Conservation (phyloP, 2,113 vertebrate genomes). For the Rhinolophus sinicus region DNA sequence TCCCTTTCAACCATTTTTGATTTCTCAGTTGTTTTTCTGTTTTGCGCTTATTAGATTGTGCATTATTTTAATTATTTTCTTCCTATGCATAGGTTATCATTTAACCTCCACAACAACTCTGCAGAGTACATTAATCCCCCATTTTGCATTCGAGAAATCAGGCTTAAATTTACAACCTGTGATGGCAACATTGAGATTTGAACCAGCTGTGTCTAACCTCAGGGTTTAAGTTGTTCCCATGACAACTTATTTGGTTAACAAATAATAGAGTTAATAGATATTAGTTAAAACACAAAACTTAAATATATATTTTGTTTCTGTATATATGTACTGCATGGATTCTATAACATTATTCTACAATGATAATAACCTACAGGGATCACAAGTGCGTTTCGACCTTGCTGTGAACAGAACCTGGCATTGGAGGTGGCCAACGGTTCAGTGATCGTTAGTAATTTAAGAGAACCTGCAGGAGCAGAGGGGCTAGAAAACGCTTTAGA, state of each 20-base stretch:
- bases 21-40: background rate
- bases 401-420: background rate
- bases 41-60: background rate
- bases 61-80: background rate
- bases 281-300: background rate
- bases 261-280: background rate
- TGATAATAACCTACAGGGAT: background rate
- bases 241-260: background rate
- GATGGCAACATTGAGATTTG: background rate
- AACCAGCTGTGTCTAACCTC: background rate
- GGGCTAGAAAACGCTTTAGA: background rate
- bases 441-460: background rate
- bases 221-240: background rate
- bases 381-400: background rate
- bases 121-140: background rate
- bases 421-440: background rate
- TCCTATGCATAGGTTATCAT: background rate
- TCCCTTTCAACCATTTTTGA: background rate
- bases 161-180: background rate
- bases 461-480: background rate
- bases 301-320: background rate
- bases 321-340: background rate
- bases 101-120: background rate
- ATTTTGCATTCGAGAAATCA: background rate
- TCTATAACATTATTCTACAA: background rate